Evolutionary conservation across 2,888 invertebrate genomes (phyloP), one percentile per base, ranked within the genome.

Genomic region (Anthoptus insignis): DNA sequence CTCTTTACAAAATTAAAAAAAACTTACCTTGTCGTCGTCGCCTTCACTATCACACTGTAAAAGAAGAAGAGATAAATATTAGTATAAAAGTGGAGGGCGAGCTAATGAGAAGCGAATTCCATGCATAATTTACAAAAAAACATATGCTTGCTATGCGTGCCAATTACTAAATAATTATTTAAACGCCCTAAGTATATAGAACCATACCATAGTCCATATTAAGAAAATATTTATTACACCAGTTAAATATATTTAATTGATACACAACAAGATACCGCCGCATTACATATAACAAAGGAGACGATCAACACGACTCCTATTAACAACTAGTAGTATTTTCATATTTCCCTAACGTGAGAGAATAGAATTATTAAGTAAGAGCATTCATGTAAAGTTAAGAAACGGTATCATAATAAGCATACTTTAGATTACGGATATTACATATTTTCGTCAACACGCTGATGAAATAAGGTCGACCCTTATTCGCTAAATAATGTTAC

Each of bases 41-140:
- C 97, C 97, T 95, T 97, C 97, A 95, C 97, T 97, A 97, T 97
- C 97, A 97, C 97, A 97, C 97, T 97, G 95, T 76, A 96, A 96
- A 88, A 93, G 88, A 89, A 88, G 89, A 90, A 93, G 92, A 89
- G 89, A 84, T 73, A 49, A 47, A 24, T 39, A 56, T 64, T 42
- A 64, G 49, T 39, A 22, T 39, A 37, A 21, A 24, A 52, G 34
- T 52, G 0, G 5, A 11, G 22, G 14, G 1, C 3, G 13, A n/a
- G 13, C 16, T 50, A 57, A 29, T 32, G n/a, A 39, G 27, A 57
- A 57, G 27, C 39, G 32, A 63, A 56, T 63, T 63, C 63, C 63
- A 63, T 63, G 63, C 63, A 63, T 63, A 50, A 50, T 27, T 63
- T 56, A 56, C 14, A 53, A 60, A 49, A 61, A 24, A 37, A 63